Conservation (phyloP, 2,797 vertebrate genomes). For the Tapirus indicus region DNA sequence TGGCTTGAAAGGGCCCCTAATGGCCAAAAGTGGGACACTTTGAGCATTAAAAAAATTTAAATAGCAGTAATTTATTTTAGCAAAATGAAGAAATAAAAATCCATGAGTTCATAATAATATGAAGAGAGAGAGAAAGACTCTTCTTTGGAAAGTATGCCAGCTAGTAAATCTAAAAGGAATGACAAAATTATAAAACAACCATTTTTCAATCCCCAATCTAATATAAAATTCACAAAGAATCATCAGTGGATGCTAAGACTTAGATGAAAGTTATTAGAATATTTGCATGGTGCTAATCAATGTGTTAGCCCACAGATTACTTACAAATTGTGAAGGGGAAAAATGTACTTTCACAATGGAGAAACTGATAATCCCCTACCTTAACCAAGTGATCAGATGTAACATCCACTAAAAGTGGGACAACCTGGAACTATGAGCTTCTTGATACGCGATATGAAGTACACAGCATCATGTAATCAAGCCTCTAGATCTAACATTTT, state of each 20-base stretch:
- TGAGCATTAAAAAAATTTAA: neutral
- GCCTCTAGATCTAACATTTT: neutral
- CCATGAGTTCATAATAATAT: neutral
- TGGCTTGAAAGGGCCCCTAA: neutral
- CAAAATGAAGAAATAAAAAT: slow-evolving; percentile 39
- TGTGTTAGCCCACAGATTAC: neutral
- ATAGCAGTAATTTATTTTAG: slow-evolving; percentile 6
- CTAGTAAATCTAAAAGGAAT: slow-evolving; percentile 23
- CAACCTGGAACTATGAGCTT: neutral
- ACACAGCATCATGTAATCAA: neutral
- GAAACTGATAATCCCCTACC: neutral
- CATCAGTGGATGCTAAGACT: neutral
- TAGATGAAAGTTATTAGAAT: slow-evolving; percentile 35
- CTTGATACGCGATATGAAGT: neutral
- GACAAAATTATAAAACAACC: neutral
- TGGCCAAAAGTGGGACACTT: neutral
- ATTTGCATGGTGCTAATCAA: neutral
- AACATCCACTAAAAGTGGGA: neutral
- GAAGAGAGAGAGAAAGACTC: neutral
- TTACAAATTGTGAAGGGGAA: neutral
- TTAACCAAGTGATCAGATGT: neutral
- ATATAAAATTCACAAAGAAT: slow-evolving; percentile 21
- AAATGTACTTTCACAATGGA: neutral
- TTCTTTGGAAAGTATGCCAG: neutral
- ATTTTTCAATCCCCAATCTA: neutral